phyloP scores from a whole-genome alignment of 2,797 vertebrate genomes.

The Gymnodraco acuticeps region DNA sequence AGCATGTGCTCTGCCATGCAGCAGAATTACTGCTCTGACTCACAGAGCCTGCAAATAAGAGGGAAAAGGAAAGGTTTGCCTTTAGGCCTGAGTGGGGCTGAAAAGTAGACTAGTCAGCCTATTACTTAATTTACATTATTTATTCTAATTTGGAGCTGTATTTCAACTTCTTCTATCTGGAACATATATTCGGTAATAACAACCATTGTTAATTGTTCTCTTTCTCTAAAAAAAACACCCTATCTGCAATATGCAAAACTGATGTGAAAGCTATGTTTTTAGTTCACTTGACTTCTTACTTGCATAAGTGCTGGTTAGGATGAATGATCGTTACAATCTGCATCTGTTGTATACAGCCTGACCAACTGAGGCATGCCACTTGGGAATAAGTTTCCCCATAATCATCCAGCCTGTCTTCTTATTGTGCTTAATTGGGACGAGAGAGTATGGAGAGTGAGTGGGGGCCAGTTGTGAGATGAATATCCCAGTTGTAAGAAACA shows the following conservation, averaged over 20 bases:
- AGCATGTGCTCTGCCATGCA: constrained; percentile 46
- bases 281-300: constrained; percentile 64
- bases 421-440: constrained; percentile 51
- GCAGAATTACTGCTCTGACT: constrained; percentile 57
- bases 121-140: constrained; percentile 72
- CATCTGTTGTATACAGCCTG: constrained; percentile 52
- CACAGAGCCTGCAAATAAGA: constrained; percentile 43
- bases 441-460: constrained; percentile 22
- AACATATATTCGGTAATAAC: constrained; percentile 57
- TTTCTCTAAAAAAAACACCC: constrained; percentile 15
- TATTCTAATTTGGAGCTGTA: constrained; percentile 53
- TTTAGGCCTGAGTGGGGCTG: constrained; percentile 64
- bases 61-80: constrained; percentile 53
- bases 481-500: neutral
- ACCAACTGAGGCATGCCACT: constrained; percentile 61
- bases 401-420: constrained; percentile 53
- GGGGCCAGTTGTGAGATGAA: constrained; percentile 35
- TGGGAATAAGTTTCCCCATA: constrained; percentile 62
- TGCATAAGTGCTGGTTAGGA: constrained; percentile 55
- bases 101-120: constrained; percentile 65
- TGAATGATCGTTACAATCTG: constrained; percentile 54
- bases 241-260: constrained; percentile 35
- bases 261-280: constrained; percentile 46
- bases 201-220: constrained; percentile 36
- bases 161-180: constrained; percentile 55